Conservation (phyloP, 2,113 vertebrate species). For the Cyprinodon variegatus region DNA sequence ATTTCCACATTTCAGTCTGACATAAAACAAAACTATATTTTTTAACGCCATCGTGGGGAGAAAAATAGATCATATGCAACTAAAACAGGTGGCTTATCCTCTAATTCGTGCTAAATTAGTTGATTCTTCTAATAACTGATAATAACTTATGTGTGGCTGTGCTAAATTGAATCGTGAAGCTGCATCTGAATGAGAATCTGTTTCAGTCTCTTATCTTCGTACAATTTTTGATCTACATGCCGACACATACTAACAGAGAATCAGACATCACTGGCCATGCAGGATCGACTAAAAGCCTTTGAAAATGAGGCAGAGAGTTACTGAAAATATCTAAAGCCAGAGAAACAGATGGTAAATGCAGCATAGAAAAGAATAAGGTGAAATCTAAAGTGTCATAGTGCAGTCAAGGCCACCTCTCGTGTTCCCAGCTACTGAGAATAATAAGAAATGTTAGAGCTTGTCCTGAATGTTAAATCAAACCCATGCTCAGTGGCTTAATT, state of each 20-base stretch:
- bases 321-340: slow-evolving; percentile 9
- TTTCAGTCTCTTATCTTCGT: slow-evolving; percentile 4
- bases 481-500: slow-evolving; percentile 4
- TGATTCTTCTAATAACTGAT: slow-evolving; percentile 1
- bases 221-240: slow-evolving; percentile 10
- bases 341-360: slow-evolving; percentile 8
- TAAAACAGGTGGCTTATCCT: background rate
- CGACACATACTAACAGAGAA: slow-evolving; percentile 22
- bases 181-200: slow-evolving; percentile 27
- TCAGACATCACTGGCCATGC: slow-evolving; percentile 1
- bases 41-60: background rate
- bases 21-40: background rate
- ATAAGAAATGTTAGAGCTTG: background rate
- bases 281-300: slow-evolving; percentile 15
- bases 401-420: background rate
- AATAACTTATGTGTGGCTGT: background rate
- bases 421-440: background rate
- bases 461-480: slow-evolving; percentile 21
- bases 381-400: background rate
- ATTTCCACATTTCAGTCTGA: background rate
- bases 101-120: background rate
- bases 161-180: slow-evolving; percentile 20
- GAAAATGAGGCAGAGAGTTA: background rate
- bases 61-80: background rate
- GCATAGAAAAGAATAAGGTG: slow-evolving; percentile 1